A percentile compares a stretch with the other conserved stretches of the same genome.
Conservation (phyloP, 1,140 invertebrate species). For the Micrasema longulum region DNA sequence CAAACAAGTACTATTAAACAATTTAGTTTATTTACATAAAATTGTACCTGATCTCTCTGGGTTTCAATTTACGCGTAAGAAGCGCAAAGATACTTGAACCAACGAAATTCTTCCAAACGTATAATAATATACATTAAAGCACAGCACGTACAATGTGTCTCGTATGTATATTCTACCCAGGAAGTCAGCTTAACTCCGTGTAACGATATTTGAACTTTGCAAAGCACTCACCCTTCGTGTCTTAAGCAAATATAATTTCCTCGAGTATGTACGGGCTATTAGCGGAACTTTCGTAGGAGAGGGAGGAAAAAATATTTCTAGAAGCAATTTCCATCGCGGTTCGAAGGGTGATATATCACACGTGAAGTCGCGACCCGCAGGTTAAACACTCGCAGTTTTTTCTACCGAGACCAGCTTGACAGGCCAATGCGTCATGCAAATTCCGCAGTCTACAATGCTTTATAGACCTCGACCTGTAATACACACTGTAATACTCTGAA, state of each 20-base stretch:
- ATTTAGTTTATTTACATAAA: no score
- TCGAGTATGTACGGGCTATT: conserved; percentile 28
- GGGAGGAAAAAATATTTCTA: conserved; percentile 11
- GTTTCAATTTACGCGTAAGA: no score
- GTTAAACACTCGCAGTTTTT: conserved; percentile 29
- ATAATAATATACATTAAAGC: no score
- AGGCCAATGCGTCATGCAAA: conserved; percentile 31
- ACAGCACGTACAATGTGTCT: no score
- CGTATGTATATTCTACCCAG: neutral
- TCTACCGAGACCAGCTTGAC: conserved; percentile 11
- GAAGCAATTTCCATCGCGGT: conserved; percentile 20
- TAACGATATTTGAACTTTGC: neutral
- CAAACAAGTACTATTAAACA: no score
- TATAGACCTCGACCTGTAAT: conserved; percentile 27
- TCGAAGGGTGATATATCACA: conserved; percentile 31
- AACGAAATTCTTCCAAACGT: neutral
- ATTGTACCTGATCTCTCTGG: no score
- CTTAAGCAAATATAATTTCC: conserved; percentile 37
- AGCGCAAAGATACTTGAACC: neutral
- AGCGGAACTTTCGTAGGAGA: conserved; percentile 29
- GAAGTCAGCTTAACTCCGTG: neutral
- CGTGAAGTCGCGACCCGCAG: conserved; percentile 7
- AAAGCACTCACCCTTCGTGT: conserved; percentile 15
- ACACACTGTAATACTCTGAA: conserved; percentile 34
- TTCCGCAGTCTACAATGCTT: conserved; percentile 12